A percentile compares a stretch with the other conserved stretches of the same genome.
phyloP scores from a whole-genome alignment of 2,797 vertebrate genomes.

The Philypnodon macrostomus region DNA sequence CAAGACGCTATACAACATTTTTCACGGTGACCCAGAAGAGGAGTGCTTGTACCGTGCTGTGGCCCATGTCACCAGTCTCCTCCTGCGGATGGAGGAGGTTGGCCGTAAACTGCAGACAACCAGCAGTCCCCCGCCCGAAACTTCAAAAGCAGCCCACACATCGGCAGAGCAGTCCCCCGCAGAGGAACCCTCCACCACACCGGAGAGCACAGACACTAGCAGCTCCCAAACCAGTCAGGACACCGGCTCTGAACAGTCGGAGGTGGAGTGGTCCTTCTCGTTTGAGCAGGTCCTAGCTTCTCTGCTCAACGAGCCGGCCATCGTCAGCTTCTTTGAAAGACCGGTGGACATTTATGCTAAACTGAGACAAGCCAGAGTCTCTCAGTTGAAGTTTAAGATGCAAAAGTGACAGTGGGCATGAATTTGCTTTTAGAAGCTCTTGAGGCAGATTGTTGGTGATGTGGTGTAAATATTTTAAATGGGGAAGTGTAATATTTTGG shows the following conservation, averaged over 20 bases:
- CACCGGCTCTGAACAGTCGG: slow-evolving; percentile 35
- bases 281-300: slow-evolving; percentile 98
- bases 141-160: slow-evolving; percentile 24
- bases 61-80: slow-evolving; percentile 89
- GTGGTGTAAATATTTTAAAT: slow-evolving; percentile 9
- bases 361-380: slow-evolving; percentile 79
- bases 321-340: slow-evolving; percentile 93
- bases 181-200: slow-evolving; percentile 38
- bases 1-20: slow-evolving; percentile 94
- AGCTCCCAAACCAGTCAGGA: slow-evolving; percentile 63
- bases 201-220: slow-evolving; percentile 55
- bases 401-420: slow-evolving; percentile 54
- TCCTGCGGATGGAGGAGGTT: slow-evolving; percentile 94
- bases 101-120: slow-evolving; percentile 83
- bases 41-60: slow-evolving; percentile 89
- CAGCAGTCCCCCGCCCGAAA: slow-evolving; percentile 34
- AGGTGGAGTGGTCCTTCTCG: slow-evolving; percentile 90
- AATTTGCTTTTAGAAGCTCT: slow-evolving; percentile 34
- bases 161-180: slow-evolving; percentile 22
- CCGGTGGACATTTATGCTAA: slow-evolving; percentile 79
- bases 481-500: slow-evolving; percentile 8
- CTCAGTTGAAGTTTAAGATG: slow-evolving; percentile 79
- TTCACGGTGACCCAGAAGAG: slow-evolving; percentile 91
- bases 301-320: slow-evolving; percentile 88
- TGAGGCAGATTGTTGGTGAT: slow-evolving; percentile 6